Base-by-base conservation (phyloP, 1,140 invertebrate species). In the honey bee (Apis mellifera) region DNA sequence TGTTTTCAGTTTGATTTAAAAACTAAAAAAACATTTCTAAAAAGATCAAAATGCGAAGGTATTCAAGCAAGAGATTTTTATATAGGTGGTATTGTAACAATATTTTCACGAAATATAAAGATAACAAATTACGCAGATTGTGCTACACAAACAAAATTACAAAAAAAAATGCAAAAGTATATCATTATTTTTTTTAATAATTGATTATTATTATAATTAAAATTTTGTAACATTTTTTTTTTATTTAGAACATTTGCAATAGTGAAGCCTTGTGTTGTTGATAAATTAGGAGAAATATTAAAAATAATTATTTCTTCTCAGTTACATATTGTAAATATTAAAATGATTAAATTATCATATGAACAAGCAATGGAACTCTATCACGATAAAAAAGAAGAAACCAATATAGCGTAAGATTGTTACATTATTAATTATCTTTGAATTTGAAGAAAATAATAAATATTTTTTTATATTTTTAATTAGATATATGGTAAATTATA, bases 111-210 rank as follows among this genome's bases (percentile, higher is more conserved):
- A 65, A 95, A 96, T 84, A 96, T 98, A 62, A 97, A 96, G 91
- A 96, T 98, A 73, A 95, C 95, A 50, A 96, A 97, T 93, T 98
- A 96, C 94, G 97, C 95, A 5, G 97, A 98, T 94, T 95, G 94
- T 78, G 89, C 91, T 48, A 97, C 96, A 0, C 95, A 94, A 89
- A 95, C 93, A 85, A 95, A 94, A 89, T 91, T 97, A 69, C 94
- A 95, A 21, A 94, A 94, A 84, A 94, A 95, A 88, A 94, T 95
- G 79, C 94, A 96, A 93, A 95, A 95, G 96, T 96, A 93, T 93
- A 11, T 32, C 19, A n/a, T 79, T 84, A 57, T 62, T 60, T 64
- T 2, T 13, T 3, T 12, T 12, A 12, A 42, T 26, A 15, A 5
- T 42, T 21, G 17, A 32, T 2, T 21, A 21, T 42, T 48, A 21